Evolutionary conservation across 2,113 vertebrate species (phyloP).

Genomic region (Gopherus evgoodei): DNA sequence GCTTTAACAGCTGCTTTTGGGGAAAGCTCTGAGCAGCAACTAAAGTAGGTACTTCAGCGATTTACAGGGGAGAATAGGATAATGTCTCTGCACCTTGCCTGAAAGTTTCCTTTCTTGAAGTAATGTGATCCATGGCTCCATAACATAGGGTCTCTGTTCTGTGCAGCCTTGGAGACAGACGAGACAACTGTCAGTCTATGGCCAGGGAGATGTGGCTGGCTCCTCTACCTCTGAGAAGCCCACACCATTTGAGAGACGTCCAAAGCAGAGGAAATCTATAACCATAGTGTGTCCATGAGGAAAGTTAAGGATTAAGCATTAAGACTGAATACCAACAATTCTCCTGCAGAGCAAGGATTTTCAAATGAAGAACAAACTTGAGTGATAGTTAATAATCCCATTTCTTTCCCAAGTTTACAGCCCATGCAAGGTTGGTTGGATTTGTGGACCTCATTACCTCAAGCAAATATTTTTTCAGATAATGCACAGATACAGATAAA

Average conservation of each 20-base stretch:
- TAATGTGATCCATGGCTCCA: not conserved
- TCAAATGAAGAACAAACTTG: not conserved
- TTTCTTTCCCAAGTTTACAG: not conserved
- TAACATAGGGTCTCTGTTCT: not conserved
- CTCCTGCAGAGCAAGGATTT: not conserved
- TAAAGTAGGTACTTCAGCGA: constrained; percentile 41
- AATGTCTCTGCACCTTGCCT: not conserved
- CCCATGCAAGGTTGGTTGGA: not conserved
- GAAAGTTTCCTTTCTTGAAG: constrained; percentile 9
- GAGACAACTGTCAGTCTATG: not conserved
- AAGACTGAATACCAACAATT: not conserved
- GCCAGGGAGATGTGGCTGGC: not conserved
- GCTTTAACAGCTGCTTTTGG: constrained; percentile 46
- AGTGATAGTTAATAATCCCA: not conserved
- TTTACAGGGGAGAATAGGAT: not conserved
- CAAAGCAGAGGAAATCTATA: not conserved
- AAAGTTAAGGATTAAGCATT: not conserved
- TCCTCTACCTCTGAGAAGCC: not conserved
- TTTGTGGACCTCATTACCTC: not conserved
- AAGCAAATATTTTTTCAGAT: not conserved
- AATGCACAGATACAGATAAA: not conserved
- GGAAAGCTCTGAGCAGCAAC: constrained; percentile 14
- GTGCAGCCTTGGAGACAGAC: not conserved
- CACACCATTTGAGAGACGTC: not conserved
- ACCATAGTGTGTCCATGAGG: not conserved